A percentile compares a stretch with the other conserved stretches of the same genome.
Conservation (phyloP, 2,888 invertebrate species). For the Stegophylla sp. region DNA sequence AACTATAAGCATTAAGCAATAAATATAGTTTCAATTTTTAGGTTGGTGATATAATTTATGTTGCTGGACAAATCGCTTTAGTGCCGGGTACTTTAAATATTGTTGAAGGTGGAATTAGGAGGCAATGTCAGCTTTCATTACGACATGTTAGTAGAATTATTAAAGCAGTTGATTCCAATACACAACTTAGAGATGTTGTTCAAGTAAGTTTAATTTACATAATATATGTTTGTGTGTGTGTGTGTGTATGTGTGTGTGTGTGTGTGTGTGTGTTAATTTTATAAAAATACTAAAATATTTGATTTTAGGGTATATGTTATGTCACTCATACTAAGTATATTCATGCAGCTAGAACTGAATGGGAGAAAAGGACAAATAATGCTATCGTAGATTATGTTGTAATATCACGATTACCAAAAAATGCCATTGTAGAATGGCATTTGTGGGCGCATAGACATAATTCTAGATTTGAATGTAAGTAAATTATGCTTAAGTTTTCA, state of each 20-base stretch:
- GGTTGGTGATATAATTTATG: conserved; percentile 83
- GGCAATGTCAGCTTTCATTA: conserved; percentile 83
- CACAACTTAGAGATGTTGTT: conserved; percentile 82
- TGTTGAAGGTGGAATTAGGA: conserved; percentile 78
- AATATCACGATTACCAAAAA: conserved; percentile 79
- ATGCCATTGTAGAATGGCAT: conserved; percentile 89
- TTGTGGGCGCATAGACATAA: conserved; percentile 90
- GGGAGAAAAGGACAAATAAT: conserved; percentile 83
- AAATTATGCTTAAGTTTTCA: background rate
- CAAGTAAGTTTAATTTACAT: conserved; percentile 67
- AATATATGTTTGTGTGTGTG: background rate
- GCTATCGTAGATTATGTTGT: conserved; percentile 88
- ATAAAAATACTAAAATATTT: conserved; percentile 16
- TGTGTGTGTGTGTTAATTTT: no score
- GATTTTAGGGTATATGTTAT: conserved; percentile 80
- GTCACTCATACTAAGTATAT: conserved; percentile 76
- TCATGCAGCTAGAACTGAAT: conserved; percentile 78
- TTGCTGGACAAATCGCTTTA: conserved; percentile 91
- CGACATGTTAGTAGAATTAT: conserved; percentile 84
- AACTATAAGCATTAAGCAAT: no score
- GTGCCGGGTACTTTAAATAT: conserved; percentile 82
- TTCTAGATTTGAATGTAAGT: conserved; percentile 83
- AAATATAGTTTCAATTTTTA: conserved; percentile 64
- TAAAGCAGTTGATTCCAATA: conserved; percentile 78
- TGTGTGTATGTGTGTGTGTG: background rate